These are phyloP conservation scores for Phyllotreta striolata DNA, from an alignment of 2,888 invertebrate species.

Conservation along the genomic window DNA sequence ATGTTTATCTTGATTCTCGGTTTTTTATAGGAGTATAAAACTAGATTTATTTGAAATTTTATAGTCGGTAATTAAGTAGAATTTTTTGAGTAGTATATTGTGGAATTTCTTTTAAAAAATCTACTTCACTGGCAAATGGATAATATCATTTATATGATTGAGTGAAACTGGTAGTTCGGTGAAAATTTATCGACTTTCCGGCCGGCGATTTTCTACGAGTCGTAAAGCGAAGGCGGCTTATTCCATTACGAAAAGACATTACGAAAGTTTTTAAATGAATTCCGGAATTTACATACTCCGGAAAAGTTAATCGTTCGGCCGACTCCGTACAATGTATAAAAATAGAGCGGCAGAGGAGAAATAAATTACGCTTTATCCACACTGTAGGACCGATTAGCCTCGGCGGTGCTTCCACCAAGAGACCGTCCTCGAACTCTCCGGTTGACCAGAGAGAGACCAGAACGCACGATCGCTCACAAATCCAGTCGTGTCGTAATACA, in stretches of 20 bases:
- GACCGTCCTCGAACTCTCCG: conserved; percentile 7
- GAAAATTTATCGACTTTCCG: conserved; percentile 2
- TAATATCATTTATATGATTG: conserved; percentile 9
- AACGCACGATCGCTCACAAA: conserved; percentile 12
- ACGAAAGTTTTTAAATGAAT: conserved; percentile 8
- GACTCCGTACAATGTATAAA: no score
- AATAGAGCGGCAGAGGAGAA: background rate
- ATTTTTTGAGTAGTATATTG: no score
- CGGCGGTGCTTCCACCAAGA: conserved; percentile 10
- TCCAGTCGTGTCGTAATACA: conserved; percentile 11
- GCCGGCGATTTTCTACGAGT: conserved; percentile 9
- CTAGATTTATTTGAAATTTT: no score
- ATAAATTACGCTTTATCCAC: background rate
- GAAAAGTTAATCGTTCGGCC: no score
- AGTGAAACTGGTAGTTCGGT: conserved; percentile 4
- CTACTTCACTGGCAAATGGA: no score
- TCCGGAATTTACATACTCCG: conserved; percentile 9
- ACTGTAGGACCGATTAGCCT: conserved; percentile 1
- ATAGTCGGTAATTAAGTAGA: no score
- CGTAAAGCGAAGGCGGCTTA: conserved; percentile 6
- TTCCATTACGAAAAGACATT: conserved; percentile 10
- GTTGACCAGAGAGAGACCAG: background rate
- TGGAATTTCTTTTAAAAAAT: no score
- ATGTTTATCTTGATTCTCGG: no score
- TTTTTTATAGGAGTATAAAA: no score